These are phyloP conservation scores for Acanthopagrus latus DNA, from an alignment of 2,797 vertebrate genomes.

Conservation along the genomic window DNA sequence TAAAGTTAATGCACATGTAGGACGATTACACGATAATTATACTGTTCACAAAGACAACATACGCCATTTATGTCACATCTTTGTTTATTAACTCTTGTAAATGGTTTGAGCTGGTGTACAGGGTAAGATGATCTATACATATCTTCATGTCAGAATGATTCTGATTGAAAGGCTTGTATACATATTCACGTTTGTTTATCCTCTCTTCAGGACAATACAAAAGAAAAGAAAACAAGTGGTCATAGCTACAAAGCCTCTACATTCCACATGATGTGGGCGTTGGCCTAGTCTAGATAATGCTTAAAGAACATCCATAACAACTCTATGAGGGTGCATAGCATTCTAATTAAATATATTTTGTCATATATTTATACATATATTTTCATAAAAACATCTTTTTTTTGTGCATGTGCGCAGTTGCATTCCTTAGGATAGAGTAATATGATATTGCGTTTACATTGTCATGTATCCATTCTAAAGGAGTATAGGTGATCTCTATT, in stretches of 20 bases:
- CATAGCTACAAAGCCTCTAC: conserved; percentile 97
- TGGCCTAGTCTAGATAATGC: conserved; percentile 89
- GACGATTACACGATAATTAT: not conserved
- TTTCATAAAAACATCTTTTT: conserved; percentile 88
- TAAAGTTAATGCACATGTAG: not conserved
- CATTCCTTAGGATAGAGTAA: conserved; percentile 91
- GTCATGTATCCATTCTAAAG: conserved; percentile 89
- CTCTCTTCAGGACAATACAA: conserved; percentile 90
- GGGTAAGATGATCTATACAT: conserved; percentile 94
- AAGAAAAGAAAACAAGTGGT: conserved; percentile 91
- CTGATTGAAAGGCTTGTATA: conserved; percentile 89
- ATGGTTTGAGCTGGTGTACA: conserved; percentile 96
- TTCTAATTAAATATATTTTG: conserved; percentile 89
- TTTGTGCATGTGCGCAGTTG: conserved; percentile 91
- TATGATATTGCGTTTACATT: conserved; percentile 91
- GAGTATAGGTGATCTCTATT: conserved; percentile 88
- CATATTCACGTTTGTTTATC: conserved; percentile 84
- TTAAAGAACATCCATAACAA: conserved; percentile 91
- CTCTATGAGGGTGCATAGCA: conserved; percentile 93
- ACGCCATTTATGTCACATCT: conserved; percentile 83
- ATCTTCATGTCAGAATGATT: conserved; percentile 86
- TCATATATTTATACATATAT: conserved; percentile 90
- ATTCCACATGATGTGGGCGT: conserved; percentile 91
- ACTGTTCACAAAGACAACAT: conserved; percentile 13
- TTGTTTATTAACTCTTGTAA: conserved; percentile 97